Evolutionary conservation across 2,113 vertebrate genomes (phyloP).

Genomic region (Pipra filicauda): DNA sequence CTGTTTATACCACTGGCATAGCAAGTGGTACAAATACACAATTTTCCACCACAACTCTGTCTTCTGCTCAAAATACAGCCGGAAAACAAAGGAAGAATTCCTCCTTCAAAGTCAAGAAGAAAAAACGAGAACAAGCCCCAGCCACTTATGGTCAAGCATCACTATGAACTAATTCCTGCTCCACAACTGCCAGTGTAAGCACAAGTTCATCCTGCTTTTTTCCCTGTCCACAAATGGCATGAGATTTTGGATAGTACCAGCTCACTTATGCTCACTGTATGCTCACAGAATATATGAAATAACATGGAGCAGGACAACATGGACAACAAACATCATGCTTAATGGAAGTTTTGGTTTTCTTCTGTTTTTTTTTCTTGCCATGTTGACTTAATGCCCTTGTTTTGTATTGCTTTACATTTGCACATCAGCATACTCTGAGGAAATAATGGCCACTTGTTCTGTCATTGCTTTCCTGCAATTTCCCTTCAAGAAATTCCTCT

Average conservation of each 20-base stretch:
- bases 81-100: not conserved
- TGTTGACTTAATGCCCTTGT: not conserved
- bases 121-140: not conserved
- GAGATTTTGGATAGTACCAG: not conserved
- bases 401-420: not conserved
- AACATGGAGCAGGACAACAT: not conserved
- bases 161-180: too few relatives aligned
- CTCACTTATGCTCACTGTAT: not conserved
- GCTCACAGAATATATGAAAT: not conserved
- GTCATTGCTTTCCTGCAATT: not conserved
- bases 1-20: not conserved
- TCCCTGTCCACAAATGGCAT: not conserved
- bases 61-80: not conserved
- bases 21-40: not conserved
- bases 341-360: not conserved
- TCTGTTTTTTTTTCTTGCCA: not conserved
- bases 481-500: not conserved
- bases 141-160: accelerated
- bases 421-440: not conserved
- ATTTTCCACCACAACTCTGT: not conserved
- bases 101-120: not conserved
- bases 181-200: not conserved
- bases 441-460: not conserved
- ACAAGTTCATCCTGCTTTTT: not conserved
- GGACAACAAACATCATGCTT: not conserved